Evolutionary conservation across 2,797 vertebrate genomes (phyloP).

Genomic region (Anguilla marmorata): DNA sequence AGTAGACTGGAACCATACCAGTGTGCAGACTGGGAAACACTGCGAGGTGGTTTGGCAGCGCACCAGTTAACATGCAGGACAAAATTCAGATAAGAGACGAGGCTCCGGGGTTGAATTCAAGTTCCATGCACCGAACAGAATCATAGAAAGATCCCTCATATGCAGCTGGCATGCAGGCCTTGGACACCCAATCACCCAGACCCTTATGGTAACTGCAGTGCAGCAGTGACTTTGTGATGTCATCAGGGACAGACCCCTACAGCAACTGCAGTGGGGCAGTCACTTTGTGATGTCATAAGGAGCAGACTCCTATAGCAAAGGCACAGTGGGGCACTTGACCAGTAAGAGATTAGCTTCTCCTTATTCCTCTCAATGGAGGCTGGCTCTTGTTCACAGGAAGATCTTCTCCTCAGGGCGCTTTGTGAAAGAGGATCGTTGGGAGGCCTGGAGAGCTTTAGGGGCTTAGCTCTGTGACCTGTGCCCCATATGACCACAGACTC

Average conservation of each 20-base stretch:
- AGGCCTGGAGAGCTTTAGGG: constrained; percentile 22
- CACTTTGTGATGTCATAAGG: background rate
- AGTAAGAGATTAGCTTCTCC: constrained; percentile 2
- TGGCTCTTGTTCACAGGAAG: background rate
- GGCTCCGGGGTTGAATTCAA: background rate
- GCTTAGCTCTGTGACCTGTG: constrained; percentile 30
- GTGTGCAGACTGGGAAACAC: background rate
- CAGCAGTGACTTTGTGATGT: background rate
- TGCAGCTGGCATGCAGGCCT: no score
- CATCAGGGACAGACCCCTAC: background rate
- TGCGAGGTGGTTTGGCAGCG: background rate
- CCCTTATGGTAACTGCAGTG: no score
- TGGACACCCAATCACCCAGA: no score
- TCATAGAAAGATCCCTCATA: no score
- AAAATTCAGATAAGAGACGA: background rate
- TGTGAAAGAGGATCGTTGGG: constrained; percentile 29
- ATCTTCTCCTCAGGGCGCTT: background rate
- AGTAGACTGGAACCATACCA: background rate
- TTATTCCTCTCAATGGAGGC: constrained; percentile 18
- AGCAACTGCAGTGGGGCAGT: background rate
- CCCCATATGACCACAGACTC: background rate
- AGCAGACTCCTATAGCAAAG: background rate
- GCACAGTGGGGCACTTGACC: background rate
- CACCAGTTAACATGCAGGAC: background rate
- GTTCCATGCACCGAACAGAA: background rate